phyloP scores from a whole-genome alignment of 2,888 invertebrate species.

The Endomychus coccineus region DNA sequence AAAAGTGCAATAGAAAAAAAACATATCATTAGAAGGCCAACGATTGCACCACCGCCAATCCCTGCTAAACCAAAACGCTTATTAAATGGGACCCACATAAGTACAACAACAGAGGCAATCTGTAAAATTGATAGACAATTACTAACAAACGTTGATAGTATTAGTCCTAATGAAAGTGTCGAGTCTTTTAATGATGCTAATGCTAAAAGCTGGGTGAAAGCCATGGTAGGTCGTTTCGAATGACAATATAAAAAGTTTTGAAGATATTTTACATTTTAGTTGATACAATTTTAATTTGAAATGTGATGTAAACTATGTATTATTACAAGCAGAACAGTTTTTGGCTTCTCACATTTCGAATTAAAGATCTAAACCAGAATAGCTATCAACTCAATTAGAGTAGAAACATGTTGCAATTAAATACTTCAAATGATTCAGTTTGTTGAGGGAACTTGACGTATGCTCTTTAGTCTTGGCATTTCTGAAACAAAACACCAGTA shows the following conservation, averaged over 20 bases:
- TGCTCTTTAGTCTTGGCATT: no score
- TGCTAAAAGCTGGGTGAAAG: constrained; percentile 63
- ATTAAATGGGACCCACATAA: constrained; percentile 13
- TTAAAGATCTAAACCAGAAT: no score
- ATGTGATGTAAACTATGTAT: no score
- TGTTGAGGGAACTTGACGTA: no score
- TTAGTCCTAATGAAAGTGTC: constrained; percentile 1
- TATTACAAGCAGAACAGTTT: no score
- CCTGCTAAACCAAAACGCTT: constrained; percentile 50
- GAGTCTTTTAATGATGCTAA: constrained; percentile 24
- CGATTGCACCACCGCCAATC: constrained; percentile 57
- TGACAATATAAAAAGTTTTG: constrained; percentile 31
- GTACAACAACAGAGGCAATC: constrained; percentile 11
- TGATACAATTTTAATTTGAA: no score
- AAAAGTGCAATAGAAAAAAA: constrained; percentile 13
- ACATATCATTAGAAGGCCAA: constrained; percentile 32
- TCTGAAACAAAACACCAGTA: no score
- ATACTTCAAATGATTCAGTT: no score
- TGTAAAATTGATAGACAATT: constrained; percentile 13
- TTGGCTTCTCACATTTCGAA: no score
- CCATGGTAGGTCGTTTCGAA: constrained; percentile 67
- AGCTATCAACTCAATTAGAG: no score
- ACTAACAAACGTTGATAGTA: constrained; percentile 9
- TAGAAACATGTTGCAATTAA: no score
- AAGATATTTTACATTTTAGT: not conserved